These are phyloP conservation scores for Panurus biarmicus DNA, from an alignment of 2,113 vertebrate species.

Conservation along the genomic window DNA sequence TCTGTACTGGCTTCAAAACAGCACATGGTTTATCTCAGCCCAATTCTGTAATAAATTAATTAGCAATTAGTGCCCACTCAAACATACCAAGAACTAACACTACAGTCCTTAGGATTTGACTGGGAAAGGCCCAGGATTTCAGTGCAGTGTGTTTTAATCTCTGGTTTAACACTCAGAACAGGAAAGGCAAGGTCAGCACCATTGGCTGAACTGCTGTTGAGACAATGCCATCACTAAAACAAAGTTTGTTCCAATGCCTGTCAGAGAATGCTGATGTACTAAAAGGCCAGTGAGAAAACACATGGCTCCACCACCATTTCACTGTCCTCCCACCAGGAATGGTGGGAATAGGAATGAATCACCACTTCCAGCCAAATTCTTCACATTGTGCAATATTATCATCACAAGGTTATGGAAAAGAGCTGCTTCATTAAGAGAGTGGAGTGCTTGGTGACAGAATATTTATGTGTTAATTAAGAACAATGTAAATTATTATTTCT, in stretches of 20 bases:
- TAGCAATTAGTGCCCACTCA: not conserved
- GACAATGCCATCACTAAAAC: not conserved
- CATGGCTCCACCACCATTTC: not conserved
- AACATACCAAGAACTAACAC: not conserved
- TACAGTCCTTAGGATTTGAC: not conserved
- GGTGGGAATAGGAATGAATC: not conserved
- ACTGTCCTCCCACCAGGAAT: not conserved
- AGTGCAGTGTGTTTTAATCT: not conserved
- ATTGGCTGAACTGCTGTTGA: not conserved
- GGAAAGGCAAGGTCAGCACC: constrained; percentile 42
- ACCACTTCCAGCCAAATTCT: not conserved
- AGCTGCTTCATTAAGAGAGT: not conserved
- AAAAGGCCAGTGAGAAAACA: not conserved
- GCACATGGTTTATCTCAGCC: not conserved
- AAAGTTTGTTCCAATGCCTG: not conserved
- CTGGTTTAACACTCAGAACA: not conserved
- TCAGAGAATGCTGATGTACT: not conserved
- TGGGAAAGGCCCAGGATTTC: not conserved
- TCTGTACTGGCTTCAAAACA: not conserved
- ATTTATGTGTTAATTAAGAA: not conserved
- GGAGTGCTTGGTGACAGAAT: not conserved
- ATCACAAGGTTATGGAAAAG: not conserved
- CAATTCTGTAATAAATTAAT: not conserved
- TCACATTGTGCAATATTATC: not conserved
- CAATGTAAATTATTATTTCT: not conserved